Percentiles rank a stretch among this genome's conserved stretches.
Evolutionary conservation across 2,888 invertebrate genomes (phyloP).

Genomic region (Melipona bicolor): DNA sequence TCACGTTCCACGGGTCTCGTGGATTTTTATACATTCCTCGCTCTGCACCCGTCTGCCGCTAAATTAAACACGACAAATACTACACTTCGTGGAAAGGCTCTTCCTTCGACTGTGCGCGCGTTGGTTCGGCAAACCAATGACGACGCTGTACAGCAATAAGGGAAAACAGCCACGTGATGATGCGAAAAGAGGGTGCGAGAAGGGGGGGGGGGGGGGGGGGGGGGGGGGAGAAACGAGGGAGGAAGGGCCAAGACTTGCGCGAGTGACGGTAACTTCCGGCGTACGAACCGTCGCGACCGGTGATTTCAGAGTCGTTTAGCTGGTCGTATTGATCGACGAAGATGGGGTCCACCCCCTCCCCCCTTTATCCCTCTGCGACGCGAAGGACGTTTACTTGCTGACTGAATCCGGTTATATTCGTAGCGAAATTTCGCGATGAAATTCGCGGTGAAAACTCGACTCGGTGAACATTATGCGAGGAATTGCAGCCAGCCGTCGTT

Average conservation of each 20-base stretch:
- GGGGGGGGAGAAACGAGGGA: no score
- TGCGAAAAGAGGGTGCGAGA: no score
- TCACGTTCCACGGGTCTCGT: no score
- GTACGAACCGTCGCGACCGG: conserved; percentile 45
- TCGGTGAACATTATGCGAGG: conserved; percentile 35
- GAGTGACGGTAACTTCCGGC: conserved; percentile 26
- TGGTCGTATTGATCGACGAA: conserved; percentile 79
- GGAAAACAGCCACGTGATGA: no score
- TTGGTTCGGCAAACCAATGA: no score
- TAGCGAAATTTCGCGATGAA: conserved; percentile 28
- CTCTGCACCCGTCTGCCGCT: no score
- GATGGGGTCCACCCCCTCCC: conserved; percentile 73
- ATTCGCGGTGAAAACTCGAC: conserved; percentile 40
- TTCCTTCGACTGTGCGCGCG: no score
- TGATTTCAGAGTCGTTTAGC: conserved; percentile 69
- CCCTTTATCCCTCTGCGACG: conserved; percentile 26
- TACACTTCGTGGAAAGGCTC: no score
- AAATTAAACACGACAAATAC: no score
- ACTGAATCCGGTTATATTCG: conserved; percentile 67
- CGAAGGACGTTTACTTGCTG: conserved; percentile 76
- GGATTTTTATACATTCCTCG: no score
- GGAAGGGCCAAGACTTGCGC: conserved; percentile 2
- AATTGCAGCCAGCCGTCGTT: conserved; percentile 14
- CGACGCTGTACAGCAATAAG: no score
- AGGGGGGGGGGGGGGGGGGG: no score